Evolutionary conservation across 2,888 invertebrate genomes (phyloP).

Genomic region (Andricus quercusramuli): DNA sequence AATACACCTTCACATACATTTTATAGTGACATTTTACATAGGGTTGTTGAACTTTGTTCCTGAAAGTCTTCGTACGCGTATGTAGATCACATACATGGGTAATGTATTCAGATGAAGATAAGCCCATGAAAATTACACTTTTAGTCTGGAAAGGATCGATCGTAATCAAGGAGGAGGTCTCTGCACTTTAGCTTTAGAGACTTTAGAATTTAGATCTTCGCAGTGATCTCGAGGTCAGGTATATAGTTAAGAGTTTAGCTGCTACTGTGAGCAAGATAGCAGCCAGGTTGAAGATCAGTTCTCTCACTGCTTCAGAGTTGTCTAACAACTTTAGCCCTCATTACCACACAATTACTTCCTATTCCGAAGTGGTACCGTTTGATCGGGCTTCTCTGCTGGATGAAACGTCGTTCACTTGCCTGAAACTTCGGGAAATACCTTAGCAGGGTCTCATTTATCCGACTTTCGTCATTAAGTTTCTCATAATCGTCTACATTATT

Average conservation of each 20-base stretch:
- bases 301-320: conserved; percentile 32
- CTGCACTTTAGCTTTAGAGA: conserved; percentile 7
- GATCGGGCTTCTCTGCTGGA: conserved; percentile 5
- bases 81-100: background rate
- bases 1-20: too few species aligned
- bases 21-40: too few species aligned
- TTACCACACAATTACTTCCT: conserved; percentile 57
- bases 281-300: conserved; percentile 18
- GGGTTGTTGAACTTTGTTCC: background rate
- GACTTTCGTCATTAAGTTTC: background rate
- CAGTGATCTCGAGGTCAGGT: conserved; percentile 14
- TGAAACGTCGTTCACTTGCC: conserved; percentile 5
- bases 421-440: conserved; percentile 12
- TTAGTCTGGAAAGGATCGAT: conserved; percentile 21
- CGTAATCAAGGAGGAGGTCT: conserved; percentile 21
- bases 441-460: background rate
- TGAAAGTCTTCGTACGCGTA: background rate
- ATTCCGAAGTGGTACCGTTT: conserved; percentile 34
- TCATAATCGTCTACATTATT: background rate
- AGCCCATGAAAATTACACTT: conserved; percentile 17
- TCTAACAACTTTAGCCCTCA: conserved; percentile 58
- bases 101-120: conserved; percentile 16
- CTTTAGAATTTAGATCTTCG: background rate
- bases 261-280: conserved; percentile 28
- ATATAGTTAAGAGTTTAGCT: conserved; percentile 11